Conservation (phyloP, 2,888 invertebrate species). For the Ametastegia equiseti region DNA sequence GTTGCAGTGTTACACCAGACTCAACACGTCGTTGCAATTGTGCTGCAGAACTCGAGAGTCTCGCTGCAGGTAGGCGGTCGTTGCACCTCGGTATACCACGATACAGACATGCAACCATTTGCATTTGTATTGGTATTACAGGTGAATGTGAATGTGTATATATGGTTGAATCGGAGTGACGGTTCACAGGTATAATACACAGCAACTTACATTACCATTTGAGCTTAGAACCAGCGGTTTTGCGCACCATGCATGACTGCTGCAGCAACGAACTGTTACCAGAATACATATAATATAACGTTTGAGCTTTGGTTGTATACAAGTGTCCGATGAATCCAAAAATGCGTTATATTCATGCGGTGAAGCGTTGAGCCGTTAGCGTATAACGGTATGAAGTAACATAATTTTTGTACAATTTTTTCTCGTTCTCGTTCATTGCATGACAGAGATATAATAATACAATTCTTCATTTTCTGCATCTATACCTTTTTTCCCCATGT, state of each 20-base stretch:
- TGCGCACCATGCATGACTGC: neutral
- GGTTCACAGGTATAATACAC: neutral
- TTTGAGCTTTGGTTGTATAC: neutral
- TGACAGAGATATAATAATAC: neutral
- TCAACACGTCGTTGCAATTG: neutral
- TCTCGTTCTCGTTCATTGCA: neutral
- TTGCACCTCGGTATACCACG: constrained; percentile 35
- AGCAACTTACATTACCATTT: constrained; percentile 24
- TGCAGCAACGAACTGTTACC: no score
- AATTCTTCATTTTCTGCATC: neutral
- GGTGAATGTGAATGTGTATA: neutral
- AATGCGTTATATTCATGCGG: constrained; percentile 22
- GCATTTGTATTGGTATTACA: neutral
- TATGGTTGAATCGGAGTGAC: constrained; percentile 13
- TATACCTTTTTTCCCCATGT: neutral
- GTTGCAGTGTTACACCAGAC: no score
- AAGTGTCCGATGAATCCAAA: constrained; percentile 6
- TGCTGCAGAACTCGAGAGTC: neutral
- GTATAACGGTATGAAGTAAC: constrained; percentile 26
- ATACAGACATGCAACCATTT: neutral
- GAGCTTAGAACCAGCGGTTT: constrained; percentile 1
- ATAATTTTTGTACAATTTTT: neutral
- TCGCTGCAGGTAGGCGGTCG: constrained; percentile 28
- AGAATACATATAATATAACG: no score
- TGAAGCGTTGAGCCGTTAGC: constrained; percentile 11